A percentile compares a stretch with the other conserved stretches of the same genome.
These are phyloP conservation scores for Chaetophractus vellerosus DNA, from an alignment of 2,797 vertebrate species.

Conservation along the genomic window DNA sequence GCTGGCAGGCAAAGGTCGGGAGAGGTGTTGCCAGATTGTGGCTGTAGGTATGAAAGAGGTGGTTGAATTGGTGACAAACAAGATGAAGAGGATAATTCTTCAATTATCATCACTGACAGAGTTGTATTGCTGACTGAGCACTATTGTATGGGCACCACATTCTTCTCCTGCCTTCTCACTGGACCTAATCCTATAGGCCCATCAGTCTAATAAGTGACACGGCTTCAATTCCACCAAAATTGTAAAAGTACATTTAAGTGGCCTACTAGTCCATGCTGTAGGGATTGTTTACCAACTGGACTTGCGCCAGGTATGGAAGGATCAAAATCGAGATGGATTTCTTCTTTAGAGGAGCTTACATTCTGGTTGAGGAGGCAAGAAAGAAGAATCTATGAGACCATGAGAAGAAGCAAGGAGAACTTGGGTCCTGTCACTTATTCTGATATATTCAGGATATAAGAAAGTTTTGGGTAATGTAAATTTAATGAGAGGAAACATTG, in stretches of 20 bases:
- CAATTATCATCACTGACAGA: not conserved
- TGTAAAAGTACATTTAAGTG: conserved; percentile 31
- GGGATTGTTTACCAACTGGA: not conserved
- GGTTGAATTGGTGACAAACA: not conserved
- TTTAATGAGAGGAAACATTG: conserved; percentile 79
- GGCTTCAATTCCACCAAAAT: not conserved
- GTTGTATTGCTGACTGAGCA: conserved; percentile 29
- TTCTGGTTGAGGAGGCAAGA: not conserved
- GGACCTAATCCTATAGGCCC: conserved; percentile 64
- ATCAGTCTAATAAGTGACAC: not conserved
- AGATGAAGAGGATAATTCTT: not conserved
- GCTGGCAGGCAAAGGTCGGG: not conserved
- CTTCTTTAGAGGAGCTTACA: not conserved
- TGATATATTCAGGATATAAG: not conserved
- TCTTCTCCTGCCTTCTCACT: conserved; percentile 31
- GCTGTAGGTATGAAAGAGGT: conserved; percentile 5
- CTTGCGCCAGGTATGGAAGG: not conserved
- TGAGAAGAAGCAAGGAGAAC: not conserved
- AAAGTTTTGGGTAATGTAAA: conserved; percentile 64
- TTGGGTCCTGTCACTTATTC: not conserved
- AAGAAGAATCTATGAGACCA: not conserved
- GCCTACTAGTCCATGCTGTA: not conserved
- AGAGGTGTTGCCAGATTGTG: not conserved
- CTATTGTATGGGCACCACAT: not conserved
- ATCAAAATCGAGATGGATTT: not conserved